Conservation (phyloP, 2,888 invertebrate genomes). For the Drosophila nigricruria region DNA sequence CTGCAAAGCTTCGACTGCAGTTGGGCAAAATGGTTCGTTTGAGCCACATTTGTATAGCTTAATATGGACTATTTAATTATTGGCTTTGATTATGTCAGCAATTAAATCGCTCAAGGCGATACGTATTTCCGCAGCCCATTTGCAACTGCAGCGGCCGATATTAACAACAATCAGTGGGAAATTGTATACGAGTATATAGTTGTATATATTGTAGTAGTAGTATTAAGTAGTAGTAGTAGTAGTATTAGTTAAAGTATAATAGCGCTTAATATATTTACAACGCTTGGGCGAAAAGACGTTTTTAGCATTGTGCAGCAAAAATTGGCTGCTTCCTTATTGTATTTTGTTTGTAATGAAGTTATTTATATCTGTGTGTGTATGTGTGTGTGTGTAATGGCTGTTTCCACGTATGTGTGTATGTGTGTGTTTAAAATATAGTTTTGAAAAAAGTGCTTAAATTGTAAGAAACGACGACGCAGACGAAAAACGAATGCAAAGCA, state of each 20-base stretch:
- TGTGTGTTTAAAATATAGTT: slow-evolving; percentile 69
- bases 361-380: slow-evolving; percentile 44
- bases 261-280: slow-evolving; percentile 74
- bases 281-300: slow-evolving; percentile 57
- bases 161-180: slow-evolving; percentile 41
- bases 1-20: not conserved
- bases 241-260: slow-evolving; percentile 32
- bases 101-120: slow-evolving; percentile 23
- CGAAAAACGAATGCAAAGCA: slow-evolving; percentile 64
- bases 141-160: slow-evolving; percentile 37
- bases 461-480: slow-evolving; percentile 68
- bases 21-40: slow-evolving; percentile 2
- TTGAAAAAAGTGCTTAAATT: slow-evolving; percentile 77
- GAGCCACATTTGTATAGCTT: not conserved
- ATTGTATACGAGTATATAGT: slow-evolving; percentile 20
- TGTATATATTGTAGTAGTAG: slow-evolving; percentile 4
- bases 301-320: slow-evolving; percentile 48
- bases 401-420: slow-evolving; percentile 32
- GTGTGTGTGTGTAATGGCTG: slow-evolving; percentile 31
- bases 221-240: not conserved
- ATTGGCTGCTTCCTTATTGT: slow-evolving; percentile 69
- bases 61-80: slow-evolving; percentile 37
- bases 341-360: slow-evolving; percentile 49
- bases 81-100: slow-evolving; percentile 33
- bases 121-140: slow-evolving; percentile 34